phyloP scores from a whole-genome alignment of 2,113 vertebrate species.

The Oriolus oriolus region DNA sequence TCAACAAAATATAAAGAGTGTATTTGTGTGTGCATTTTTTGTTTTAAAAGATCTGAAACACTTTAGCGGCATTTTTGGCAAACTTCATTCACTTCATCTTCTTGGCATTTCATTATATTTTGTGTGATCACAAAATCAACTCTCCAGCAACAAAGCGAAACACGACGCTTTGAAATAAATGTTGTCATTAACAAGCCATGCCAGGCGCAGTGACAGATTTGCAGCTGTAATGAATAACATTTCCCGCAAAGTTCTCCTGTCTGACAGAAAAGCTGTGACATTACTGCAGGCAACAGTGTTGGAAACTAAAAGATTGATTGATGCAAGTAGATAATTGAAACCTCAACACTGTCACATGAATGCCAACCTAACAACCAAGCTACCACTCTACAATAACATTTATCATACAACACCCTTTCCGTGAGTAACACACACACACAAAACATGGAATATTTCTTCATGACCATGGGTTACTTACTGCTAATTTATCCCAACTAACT shows the following conservation, averaged over 20 bases:
- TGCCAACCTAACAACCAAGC: slow-evolving; percentile 67
- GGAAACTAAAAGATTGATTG: slow-evolving; percentile 78
- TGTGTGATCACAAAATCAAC: slow-evolving; percentile 77
- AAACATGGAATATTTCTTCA: slow-evolving; percentile 29
- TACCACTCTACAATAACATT: slow-evolving; percentile 63
- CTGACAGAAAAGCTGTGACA: slow-evolving; percentile 81
- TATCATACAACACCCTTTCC: slow-evolving; percentile 58
- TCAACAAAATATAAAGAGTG: slow-evolving; percentile 1
- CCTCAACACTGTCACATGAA: slow-evolving; percentile 69
- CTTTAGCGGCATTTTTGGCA: slow-evolving; percentile 74
- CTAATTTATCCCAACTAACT: slow-evolving; percentile 4
- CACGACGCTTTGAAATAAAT: slow-evolving; percentile 79
- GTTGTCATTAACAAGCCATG: slow-evolving; percentile 82
- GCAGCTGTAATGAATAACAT: slow-evolving; percentile 83
- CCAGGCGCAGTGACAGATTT: slow-evolving; percentile 80
- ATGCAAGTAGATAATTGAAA: slow-evolving; percentile 80
- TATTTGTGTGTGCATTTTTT: slow-evolving; percentile 17
- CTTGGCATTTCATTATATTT: slow-evolving; percentile 82
- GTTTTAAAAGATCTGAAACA: slow-evolving; percentile 68
- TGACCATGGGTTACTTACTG: slow-evolving; percentile 1
- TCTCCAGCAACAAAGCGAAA: slow-evolving; percentile 80
- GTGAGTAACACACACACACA: not conserved
- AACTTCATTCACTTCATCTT: slow-evolving; percentile 80
- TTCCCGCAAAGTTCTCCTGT: slow-evolving; percentile 78
- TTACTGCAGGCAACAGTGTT: slow-evolving; percentile 76